A percentile compares a stretch with the other conserved stretches of the same genome.
These are phyloP conservation scores for Bothrops alternatus DNA, from an alignment of 2,797 vertebrate species.

Conservation along the genomic window DNA sequence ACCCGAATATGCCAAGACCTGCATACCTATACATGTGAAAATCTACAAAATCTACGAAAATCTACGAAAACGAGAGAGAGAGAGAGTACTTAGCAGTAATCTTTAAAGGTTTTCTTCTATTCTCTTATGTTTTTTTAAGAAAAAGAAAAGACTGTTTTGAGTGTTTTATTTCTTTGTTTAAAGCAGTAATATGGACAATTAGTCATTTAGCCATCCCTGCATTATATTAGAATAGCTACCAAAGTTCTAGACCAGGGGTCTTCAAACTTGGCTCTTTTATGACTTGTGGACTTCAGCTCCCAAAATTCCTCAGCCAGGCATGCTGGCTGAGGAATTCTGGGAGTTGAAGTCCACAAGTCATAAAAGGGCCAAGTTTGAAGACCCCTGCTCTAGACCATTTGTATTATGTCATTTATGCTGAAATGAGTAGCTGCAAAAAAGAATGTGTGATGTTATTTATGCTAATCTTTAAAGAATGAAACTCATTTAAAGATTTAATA, in stretches of 20 bases:
- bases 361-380: no score
- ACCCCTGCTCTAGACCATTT: slow-evolving; percentile 53
- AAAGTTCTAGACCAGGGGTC: slow-evolving; percentile 15
- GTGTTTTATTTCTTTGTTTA: slow-evolving; percentile 39
- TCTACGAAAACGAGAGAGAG: no score
- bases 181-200: slow-evolving; percentile 44
- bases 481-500: slow-evolving; percentile 71
- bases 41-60: no score
- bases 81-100: not conserved
- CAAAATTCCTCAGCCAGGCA: no score
- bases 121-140: not conserved
- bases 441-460: slow-evolving; percentile 67
- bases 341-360: no score
- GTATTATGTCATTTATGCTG: slow-evolving; percentile 68
- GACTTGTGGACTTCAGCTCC: no score
- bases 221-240: slow-evolving; percentile 66
- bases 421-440: slow-evolving; percentile 65
- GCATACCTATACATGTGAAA: no score
- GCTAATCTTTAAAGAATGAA: slow-evolving; percentile 69
- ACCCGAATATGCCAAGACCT: no score
- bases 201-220: slow-evolving; percentile 52
- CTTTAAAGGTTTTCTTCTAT: not conserved
- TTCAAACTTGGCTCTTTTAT: no score
- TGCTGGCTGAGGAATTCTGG: no score
- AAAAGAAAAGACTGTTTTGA: slow-evolving; percentile 25